Percentiles rank a stretch among this genome's conserved stretches.
Evolutionary conservation across 2,888 invertebrate genomes (phyloP).

Genomic region (Acrocera orbiculus): DNA sequence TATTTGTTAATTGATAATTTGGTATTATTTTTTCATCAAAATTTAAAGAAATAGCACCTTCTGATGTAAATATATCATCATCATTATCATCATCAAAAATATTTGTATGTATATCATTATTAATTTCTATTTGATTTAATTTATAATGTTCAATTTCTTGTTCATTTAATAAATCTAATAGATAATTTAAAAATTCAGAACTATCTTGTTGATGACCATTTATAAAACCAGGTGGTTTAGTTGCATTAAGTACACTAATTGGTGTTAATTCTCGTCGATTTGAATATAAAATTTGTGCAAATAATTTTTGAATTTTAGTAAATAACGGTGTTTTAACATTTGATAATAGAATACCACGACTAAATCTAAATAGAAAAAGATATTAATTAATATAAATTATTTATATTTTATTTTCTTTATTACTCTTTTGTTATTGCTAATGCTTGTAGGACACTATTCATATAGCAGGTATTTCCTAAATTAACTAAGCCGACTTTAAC

Average conservation of each 20-base stretch:
- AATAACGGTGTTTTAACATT: constrained; percentile 39
- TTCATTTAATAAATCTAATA: constrained; percentile 44
- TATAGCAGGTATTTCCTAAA: constrained; percentile 75
- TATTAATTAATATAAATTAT: background rate
- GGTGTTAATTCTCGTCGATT: constrained; percentile 49
- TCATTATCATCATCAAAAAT: background rate
- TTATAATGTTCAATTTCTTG: constrained; percentile 35
- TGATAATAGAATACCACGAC: constrained; percentile 43
- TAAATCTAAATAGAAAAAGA: constrained; percentile 34
- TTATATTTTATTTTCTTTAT: constrained; percentile 25
- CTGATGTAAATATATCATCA: background rate
- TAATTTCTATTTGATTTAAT: background rate
- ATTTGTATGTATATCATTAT: background rate
- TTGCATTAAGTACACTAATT: constrained; percentile 47
- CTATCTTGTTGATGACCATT: constrained; percentile 72
- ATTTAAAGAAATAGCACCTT: constrained; percentile 3
- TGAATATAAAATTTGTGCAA: constrained; percentile 54
- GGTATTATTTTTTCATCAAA: background rate
- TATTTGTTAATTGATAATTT: background rate
- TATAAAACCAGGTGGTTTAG: constrained; percentile 61
- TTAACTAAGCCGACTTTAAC: constrained; percentile 68
- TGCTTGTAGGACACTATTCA: constrained; percentile 76
- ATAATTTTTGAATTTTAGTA: constrained; percentile 50
- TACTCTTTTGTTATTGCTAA: constrained; percentile 61
- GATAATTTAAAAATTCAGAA: constrained; percentile 64